Percentiles rank a stretch among this genome's conserved stretches.
These are phyloP conservation scores for Drosophila gunungcola DNA, from an alignment of 1,140 invertebrate genomes.

Conservation along the genomic window DNA sequence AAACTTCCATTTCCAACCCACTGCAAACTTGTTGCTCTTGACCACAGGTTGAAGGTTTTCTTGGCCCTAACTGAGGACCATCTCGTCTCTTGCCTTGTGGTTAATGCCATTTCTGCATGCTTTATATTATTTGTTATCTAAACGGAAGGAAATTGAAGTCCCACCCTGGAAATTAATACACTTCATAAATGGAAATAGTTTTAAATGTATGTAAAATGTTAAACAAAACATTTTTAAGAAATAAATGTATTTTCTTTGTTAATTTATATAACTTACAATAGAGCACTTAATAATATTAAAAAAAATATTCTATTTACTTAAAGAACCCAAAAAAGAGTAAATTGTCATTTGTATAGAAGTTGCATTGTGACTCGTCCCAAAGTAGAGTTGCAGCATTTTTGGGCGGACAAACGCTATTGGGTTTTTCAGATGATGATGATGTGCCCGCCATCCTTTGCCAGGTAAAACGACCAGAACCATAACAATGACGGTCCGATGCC, in stretches of 20 bases:
- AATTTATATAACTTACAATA: neutral
- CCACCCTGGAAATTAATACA: too few species aligned
- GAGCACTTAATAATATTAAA: too few species aligned
- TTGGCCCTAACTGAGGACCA: constrained; percentile 20
- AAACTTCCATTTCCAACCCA: constrained; percentile 11
- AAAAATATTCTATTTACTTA: neutral
- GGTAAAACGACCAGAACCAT: constrained; percentile 33
- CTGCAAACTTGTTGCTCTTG: constrained; percentile 38
- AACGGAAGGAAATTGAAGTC: neutral
- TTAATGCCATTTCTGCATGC: constrained; percentile 33
- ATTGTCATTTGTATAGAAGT: too few species aligned
- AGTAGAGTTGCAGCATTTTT: constrained; percentile 2
- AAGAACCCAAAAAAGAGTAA: neutral
- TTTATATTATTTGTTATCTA: constrained; percentile 17
- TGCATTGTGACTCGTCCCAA: neutral
- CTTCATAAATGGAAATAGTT: too few species aligned
- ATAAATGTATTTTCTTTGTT: too few species aligned
- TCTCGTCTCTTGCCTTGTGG: constrained; percentile 38
- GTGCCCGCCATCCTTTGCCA: constrained; percentile 25
- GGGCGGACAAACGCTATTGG: neutral
- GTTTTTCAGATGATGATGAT: constrained; percentile 30
- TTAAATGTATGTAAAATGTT: too few species aligned
- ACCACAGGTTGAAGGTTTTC: constrained; percentile 49
- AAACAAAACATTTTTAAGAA: neutral
- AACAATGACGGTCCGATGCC: constrained; percentile 59